A percentile compares a stretch with the other conserved stretches of the same genome.
phyloP scores from a whole-genome alignment of 2,797 vertebrate species.

The Rachycentron canadum region DNA sequence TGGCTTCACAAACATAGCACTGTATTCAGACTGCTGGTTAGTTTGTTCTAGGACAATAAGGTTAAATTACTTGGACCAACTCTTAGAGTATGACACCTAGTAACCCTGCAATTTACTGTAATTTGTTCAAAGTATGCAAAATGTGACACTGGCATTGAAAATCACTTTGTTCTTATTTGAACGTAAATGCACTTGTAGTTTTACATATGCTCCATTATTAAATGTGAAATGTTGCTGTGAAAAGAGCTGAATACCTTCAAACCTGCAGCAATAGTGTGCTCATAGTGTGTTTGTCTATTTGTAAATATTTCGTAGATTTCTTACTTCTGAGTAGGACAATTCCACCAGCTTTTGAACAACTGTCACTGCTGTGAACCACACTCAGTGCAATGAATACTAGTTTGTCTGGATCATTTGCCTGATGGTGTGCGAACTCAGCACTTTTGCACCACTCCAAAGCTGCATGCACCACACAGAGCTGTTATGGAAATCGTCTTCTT shows the following conservation, averaged over 20 bases:
- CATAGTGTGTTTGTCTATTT: background rate
- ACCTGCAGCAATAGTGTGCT: background rate
- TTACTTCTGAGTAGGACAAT: background rate
- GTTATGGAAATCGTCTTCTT: background rate
- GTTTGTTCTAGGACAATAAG: background rate
- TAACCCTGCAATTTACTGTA: background rate
- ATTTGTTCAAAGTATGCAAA: background rate
- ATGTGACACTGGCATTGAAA: background rate
- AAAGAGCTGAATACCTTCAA: background rate
- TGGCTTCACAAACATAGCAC: background rate
- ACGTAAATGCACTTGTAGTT: background rate
- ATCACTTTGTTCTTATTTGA: background rate
- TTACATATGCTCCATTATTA: background rate
- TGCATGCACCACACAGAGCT: background rate
- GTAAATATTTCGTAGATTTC: background rate
- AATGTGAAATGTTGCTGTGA: background rate
- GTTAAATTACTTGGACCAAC: background rate
- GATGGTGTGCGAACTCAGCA: conserved; percentile 12
- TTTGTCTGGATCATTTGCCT: conserved; percentile 51
- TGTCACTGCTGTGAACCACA: conserved; percentile 5
- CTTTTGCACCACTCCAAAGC: background rate
- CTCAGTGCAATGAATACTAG: conserved; percentile 47
- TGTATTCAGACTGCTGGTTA: background rate
- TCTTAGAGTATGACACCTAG: background rate
- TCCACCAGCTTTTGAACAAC: background rate